A percentile compares a stretch with the other conserved stretches of the same genome.
These are phyloP conservation scores for Dione vanillae DNA, from an alignment of 2,888 invertebrate genomes.

Conservation along the genomic window DNA sequence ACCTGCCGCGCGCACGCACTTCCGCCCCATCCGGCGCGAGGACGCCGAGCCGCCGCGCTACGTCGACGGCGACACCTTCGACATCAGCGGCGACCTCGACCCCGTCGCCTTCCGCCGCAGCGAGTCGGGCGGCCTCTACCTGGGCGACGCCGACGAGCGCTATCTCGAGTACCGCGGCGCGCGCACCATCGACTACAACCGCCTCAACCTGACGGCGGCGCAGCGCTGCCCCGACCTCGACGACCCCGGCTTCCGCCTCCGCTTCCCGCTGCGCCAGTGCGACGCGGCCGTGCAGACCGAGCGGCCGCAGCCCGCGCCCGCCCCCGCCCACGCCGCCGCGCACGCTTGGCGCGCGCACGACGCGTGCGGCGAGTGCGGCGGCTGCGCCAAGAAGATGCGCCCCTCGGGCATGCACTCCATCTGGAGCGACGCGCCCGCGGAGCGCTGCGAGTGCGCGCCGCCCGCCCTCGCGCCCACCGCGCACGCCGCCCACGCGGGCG, in stretches of 20 bases:
- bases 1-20: conserved; percentile 92
- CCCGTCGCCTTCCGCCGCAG: conserved; percentile 87
- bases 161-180: conserved; percentile 81
- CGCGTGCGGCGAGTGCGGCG: conserved; percentile 69
- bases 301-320: conserved; percentile 45
- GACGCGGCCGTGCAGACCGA: conserved; percentile 72
- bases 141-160: conserved; percentile 79
- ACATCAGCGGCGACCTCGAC: conserved; percentile 86
- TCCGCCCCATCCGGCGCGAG: conserved; percentile 90
- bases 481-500: conserved; percentile 48
- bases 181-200: conserved; percentile 71
- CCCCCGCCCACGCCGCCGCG: conserved; percentile 49
- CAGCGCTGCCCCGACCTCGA: conserved; percentile 70
- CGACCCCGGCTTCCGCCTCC: conserved; percentile 84
- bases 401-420: conserved; percentile 59
- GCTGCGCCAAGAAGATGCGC: conserved; percentile 74
- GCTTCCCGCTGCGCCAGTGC: conserved; percentile 84
- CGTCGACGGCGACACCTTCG: conserved; percentile 90
- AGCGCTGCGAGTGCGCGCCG: conserved; percentile 55
- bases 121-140: conserved; percentile 85
- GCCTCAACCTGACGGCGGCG: conserved; percentile 66
- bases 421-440: conserved; percentile 52
- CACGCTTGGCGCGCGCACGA: conserved; percentile 49
- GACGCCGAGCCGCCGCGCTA: conserved; percentile 68
- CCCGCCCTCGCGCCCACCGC: conserved; percentile 40